Evolutionary conservation across 92 coral and sea anemone genomes (phyloP).

Genomic region (Epizoanthus stellaris): DNA sequence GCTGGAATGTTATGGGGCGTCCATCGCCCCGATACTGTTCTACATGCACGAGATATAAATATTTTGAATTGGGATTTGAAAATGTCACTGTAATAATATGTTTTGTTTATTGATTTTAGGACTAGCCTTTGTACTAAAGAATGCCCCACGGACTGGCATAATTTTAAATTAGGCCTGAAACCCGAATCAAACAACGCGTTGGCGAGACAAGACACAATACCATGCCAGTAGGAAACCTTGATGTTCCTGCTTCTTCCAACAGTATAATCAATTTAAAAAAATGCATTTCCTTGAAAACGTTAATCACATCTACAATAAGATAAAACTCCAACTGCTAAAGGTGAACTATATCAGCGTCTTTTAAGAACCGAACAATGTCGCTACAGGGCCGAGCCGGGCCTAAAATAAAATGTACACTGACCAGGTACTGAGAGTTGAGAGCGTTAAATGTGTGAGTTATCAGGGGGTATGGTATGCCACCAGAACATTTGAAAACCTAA

Average conservation of each 20-base stretch:
- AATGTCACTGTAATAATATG: conserved; percentile 1
- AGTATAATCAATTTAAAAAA: neutral
- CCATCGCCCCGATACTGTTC: neutral
- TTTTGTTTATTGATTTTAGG: neutral
- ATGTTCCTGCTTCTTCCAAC: neutral
- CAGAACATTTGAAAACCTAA: too few relatives aligned
- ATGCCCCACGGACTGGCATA: conserved; percentile 1
- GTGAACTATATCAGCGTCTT: too few relatives aligned
- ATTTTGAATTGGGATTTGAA: neutral
- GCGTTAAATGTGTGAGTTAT: too few relatives aligned
- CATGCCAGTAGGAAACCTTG: neutral
- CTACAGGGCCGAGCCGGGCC: too few relatives aligned
- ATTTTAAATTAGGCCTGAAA: neutral
- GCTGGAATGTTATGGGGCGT: neutral
- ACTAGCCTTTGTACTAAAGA: neutral
- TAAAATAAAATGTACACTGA: too few relatives aligned
- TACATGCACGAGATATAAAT: neutral
- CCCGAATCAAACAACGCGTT: conserved; percentile 12
- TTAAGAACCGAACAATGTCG: too few relatives aligned
- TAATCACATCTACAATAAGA: neutral
- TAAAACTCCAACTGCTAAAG: too few relatives aligned
- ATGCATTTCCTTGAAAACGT: neutral
- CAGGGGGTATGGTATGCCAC: too few relatives aligned
- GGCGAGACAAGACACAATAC: neutral
- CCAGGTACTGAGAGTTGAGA: too few relatives aligned